Evolutionary conservation across 1,140 invertebrate species (phyloP).

Genomic region (Panagrolaimus sp.): DNA sequence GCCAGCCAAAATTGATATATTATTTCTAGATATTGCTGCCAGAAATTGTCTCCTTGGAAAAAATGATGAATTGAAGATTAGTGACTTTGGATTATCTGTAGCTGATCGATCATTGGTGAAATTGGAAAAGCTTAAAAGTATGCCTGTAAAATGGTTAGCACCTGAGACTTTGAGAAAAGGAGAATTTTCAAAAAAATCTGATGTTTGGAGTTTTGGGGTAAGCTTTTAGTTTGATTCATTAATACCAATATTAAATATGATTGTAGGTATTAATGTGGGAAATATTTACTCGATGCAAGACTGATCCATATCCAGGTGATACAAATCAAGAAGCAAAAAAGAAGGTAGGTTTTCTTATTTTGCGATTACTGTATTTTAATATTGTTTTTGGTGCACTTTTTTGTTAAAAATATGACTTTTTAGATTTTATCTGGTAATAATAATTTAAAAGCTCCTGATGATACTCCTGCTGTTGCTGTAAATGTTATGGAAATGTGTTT

Average conservation of each 20-base stretch:
- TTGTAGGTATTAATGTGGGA: background rate
- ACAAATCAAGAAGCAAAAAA: slow-evolving; percentile 80
- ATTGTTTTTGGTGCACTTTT: background rate
- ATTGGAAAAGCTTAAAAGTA: slow-evolving; percentile 34
- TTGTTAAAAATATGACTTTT: too few species aligned
- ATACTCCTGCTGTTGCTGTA: background rate
- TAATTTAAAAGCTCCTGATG: background rate
- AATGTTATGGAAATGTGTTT: slow-evolving; percentile 13
- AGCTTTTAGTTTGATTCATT: background rate
- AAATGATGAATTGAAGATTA: slow-evolving; percentile 26
- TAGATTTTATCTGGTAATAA: too few species aligned
- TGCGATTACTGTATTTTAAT: too few species aligned
- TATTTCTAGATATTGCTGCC: slow-evolving; percentile 13
- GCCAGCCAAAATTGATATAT: too few species aligned
- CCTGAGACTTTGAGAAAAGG: slow-evolving; percentile 62
- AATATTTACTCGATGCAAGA: slow-evolving; percentile 77
- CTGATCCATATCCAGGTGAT: slow-evolving; percentile 79
- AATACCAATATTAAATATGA: background rate
- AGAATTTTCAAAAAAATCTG: slow-evolving; percentile 90
- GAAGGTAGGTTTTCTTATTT: too few species aligned
- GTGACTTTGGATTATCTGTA: slow-evolving; percentile 33
- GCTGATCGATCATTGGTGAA: slow-evolving; percentile 29
- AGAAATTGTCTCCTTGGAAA: slow-evolving; percentile 29
- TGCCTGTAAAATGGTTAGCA: slow-evolving; percentile 38
- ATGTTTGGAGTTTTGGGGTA: slow-evolving; percentile 90